Evolutionary conservation across 2,888 invertebrate species (phyloP).

Genomic region (Troilus luridus): DNA sequence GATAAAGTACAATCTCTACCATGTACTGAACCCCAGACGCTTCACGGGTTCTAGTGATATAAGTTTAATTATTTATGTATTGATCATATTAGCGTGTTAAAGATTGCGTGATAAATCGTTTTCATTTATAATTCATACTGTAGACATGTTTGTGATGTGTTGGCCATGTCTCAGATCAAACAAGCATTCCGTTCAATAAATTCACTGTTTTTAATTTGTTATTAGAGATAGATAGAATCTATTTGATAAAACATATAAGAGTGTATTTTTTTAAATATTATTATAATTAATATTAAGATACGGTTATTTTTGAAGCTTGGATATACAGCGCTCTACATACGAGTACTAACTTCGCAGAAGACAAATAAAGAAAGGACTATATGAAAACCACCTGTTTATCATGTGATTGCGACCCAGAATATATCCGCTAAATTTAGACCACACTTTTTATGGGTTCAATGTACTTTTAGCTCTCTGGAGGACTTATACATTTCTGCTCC

Average conservation of each 20-base stretch:
- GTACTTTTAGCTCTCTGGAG: background rate
- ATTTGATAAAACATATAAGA: no score
- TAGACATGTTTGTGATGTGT: background rate
- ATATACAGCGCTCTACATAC: background rate
- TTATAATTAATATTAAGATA: background rate
- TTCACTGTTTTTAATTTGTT: background rate
- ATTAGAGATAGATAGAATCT: background rate
- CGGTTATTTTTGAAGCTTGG: background rate
- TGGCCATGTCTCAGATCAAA: background rate
- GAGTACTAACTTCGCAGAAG: background rate
- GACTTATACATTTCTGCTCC: background rate
- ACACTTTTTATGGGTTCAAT: conserved; percentile 1
- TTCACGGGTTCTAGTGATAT: no score
- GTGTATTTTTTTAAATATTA: background rate
- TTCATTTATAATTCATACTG: background rate
- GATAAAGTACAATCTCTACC: no score
- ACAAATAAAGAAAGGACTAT: conserved; percentile 10
- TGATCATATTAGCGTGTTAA: background rate
- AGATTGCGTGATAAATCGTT: background rate
- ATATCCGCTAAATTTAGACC: background rate
- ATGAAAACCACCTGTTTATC: background rate
- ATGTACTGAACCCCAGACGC: no score
- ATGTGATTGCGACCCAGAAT: background rate
- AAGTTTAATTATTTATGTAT: background rate
- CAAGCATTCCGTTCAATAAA: background rate